phyloP scores from a whole-genome alignment of 2,888 invertebrate species.

The Ophraella communa region DNA sequence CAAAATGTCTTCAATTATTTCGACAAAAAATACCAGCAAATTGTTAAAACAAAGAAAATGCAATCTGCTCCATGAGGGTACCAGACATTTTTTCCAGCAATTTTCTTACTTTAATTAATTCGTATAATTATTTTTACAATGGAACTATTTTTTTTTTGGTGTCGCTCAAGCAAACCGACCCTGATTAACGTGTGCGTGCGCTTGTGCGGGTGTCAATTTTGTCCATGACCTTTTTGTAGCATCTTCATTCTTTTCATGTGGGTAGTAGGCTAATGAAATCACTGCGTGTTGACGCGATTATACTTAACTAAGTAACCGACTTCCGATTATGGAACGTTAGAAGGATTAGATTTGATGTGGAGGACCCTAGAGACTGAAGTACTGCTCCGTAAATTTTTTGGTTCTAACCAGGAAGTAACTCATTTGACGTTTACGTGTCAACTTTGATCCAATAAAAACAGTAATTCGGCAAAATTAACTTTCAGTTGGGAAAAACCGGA shows the following conservation, averaged over 20 bases:
- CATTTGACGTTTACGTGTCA: background rate
- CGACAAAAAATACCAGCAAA: background rate
- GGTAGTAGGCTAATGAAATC: slow-evolving; percentile 39
- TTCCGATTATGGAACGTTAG: slow-evolving; percentile 15
- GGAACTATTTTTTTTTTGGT: background rate
- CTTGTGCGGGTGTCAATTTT: slow-evolving; percentile 40
- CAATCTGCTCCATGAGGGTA: background rate
- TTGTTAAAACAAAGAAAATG: background rate
- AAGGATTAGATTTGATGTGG: slow-evolving; percentile 9
- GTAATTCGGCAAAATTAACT: background rate
- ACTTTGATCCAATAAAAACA: background rate
- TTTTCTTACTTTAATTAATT: background rate
- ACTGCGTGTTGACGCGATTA: slow-evolving; percentile 29
- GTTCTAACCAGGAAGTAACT: slow-evolving; percentile 16
- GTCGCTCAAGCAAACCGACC: background rate
- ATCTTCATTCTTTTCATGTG: slow-evolving; percentile 29
- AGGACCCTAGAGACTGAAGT: slow-evolving; percentile 12
- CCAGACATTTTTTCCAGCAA: background rate
- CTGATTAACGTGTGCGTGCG: slow-evolving; percentile 1
- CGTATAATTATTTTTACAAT: background rate
- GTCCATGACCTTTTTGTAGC: slow-evolving; percentile 35
- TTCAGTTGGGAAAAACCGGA: background rate
- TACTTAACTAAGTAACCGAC: slow-evolving; percentile 30
- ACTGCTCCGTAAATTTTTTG: slow-evolving; percentile 8
- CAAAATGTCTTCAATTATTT: no score